Percentiles rank a stretch among this genome's conserved stretches.
phyloP scores from a whole-genome alignment of 1,140 invertebrate species.

The Chelonus insularis region DNA sequence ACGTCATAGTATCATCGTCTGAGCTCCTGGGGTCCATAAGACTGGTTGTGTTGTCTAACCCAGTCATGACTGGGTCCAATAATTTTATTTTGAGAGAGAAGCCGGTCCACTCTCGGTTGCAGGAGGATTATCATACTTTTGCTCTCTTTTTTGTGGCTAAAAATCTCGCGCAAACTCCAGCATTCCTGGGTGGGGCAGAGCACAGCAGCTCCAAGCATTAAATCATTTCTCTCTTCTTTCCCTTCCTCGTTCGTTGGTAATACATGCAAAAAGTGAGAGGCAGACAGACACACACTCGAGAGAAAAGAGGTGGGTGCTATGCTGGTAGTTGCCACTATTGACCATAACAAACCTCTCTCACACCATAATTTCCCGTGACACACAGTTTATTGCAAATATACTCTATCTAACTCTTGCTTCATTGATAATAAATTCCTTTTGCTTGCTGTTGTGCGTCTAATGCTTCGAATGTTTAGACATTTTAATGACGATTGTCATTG shows the following conservation, averaged over 20 bases:
- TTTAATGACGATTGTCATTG: slow-evolving; percentile 48
- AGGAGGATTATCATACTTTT: slow-evolving; percentile 4
- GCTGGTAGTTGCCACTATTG: slow-evolving; percentile 49
- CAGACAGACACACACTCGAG: neutral
- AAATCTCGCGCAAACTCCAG: slow-evolving; percentile 54
- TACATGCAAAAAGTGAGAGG: too few species aligned
- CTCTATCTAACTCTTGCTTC: slow-evolving; percentile 26
- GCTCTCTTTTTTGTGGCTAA: slow-evolving; percentile 32
- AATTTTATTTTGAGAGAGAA: neutral
- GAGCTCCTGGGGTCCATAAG: too few species aligned
- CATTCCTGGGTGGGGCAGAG: slow-evolving; percentile 57
- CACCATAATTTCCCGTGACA: slow-evolving; percentile 51
- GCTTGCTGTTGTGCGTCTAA: too few species aligned
- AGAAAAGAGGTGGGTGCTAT: slow-evolving; percentile 30
- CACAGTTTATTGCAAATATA: slow-evolving; percentile 57
- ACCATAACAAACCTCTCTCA: slow-evolving; percentile 48
- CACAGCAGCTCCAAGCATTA: slow-evolving; percentile 25
- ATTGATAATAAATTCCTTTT: too few species aligned
- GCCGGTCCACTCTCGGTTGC: neutral
- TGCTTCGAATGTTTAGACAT: too few species aligned
- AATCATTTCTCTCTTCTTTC: slow-evolving; percentile 25
- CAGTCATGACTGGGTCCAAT: too few species aligned
- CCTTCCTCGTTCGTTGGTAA: neutral
- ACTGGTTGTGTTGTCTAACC: too few species aligned
- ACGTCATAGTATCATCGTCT: too few species aligned